A percentile compares a stretch with the other conserved stretches of the same genome.
phyloP scores from a whole-genome alignment of 2,797 vertebrate genomes.

The Lepidocolaptes lacrymiger region DNA sequence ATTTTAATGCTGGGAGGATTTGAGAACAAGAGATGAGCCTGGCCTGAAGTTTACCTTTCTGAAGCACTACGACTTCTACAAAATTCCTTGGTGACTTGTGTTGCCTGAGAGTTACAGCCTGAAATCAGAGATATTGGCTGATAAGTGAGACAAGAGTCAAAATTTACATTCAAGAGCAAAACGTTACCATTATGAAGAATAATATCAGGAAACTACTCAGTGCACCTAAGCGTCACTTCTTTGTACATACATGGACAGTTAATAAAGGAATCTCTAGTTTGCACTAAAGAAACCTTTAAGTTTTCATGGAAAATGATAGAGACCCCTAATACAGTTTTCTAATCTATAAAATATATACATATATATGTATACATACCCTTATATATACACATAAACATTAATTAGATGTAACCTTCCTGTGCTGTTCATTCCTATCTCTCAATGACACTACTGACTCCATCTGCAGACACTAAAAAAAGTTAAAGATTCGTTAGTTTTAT shows the following conservation, averaged over 20 bases:
- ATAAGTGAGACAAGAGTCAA: not conserved
- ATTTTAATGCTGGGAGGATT: conserved; percentile 33
- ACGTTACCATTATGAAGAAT: not conserved
- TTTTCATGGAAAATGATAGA: not conserved
- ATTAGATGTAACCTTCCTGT: not conserved
- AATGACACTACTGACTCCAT: not conserved
- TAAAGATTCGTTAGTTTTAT: not conserved
- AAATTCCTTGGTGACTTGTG: not conserved
- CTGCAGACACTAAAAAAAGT: not conserved
- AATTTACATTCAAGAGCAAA: not conserved
- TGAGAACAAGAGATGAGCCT: conserved; percentile 22
- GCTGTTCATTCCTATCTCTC: not conserved
- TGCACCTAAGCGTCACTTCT: not conserved
- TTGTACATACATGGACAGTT: not conserved
- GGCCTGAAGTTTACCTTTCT: conserved; percentile 33
- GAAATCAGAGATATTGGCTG: not conserved
- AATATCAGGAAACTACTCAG: not conserved
- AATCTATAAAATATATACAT: not conserved
- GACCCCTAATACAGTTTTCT: not conserved
- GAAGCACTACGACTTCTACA: not conserved
- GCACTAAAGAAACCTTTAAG: not conserved
- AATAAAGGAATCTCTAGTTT: not conserved
- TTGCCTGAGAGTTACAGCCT: not conserved
- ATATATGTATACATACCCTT: not conserved
- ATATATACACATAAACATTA: accelerated